Evolutionary conservation across 2,113 vertebrate genomes (phyloP), one percentile per base, ranked within the genome.

Genomic region (Patagioenas fasciata): DNA sequence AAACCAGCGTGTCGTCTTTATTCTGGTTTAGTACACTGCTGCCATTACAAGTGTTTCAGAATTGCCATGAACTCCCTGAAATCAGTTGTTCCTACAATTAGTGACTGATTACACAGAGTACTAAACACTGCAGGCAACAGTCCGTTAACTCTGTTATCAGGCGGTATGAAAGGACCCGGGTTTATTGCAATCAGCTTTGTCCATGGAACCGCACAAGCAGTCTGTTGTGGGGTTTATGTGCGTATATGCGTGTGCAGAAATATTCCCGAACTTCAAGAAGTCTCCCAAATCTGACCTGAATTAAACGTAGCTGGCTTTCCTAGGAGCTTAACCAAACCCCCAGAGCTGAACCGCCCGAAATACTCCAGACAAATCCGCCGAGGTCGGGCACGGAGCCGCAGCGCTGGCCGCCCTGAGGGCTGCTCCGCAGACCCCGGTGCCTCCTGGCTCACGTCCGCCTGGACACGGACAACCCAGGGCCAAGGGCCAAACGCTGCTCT

Each of bases 41-140:
- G 12, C 82, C 38, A 58, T 93, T 91, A 82, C 38, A 7, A 96
- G 96, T 0, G 0, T 83, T 87, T 97, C 85, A 50, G 95, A 95
- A 98, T 96, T 95, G 91, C 97, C 54, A 42, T 1, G 0, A 89
- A 96, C 84, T 88, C 96, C 89, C 96, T 54, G 72, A 97, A 97
- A 98, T 96, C 96, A 74, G 97, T 97, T 97, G 96, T 97, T 98
- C 97, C 96, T 96, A 90, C 96, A 97, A 96, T 96, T 97, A 97
- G 97, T 88, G 94, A 95, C 96, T 96, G 97, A 97, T 98, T 97
- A 98, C 89, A 97, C 91, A 97, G 91, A 61, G 96, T 94, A 94
- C 96, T 97, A 96, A 96, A 88, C 96, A 95, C 71, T 62, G 83
- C 92, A 58, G 5, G 85, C 75, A 94, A 87, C 96, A 96, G 92